Conservation (phyloP, 2,888 invertebrate genomes). For the Argyra leucocephala region DNA sequence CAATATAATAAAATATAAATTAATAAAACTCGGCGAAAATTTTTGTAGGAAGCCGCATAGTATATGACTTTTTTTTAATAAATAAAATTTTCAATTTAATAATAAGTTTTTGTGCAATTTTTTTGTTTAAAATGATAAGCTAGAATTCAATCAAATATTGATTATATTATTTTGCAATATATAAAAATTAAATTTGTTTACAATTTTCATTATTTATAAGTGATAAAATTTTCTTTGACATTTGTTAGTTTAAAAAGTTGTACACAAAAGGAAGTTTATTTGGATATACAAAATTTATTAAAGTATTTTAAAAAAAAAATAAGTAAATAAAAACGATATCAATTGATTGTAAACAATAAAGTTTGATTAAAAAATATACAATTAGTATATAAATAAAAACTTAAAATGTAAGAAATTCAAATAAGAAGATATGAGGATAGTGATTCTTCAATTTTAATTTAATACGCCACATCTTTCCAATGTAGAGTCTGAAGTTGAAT, state of each 20-base stretch:
- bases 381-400: background rate
- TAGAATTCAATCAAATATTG: background rate
- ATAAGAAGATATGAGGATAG: background rate
- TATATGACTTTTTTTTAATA: background rate
- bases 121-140: background rate
- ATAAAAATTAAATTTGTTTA: background rate
- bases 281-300: background rate
- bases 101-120: background rate
- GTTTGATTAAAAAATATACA: background rate
- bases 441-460: background rate
- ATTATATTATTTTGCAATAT: background rate
- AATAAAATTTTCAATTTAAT: background rate
- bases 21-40: background rate
- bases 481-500: background rate
- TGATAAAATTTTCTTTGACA: background rate
- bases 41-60: constrained; percentile 4
- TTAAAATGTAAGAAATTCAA: background rate
- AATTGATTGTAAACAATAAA: background rate
- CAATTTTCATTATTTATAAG: background rate
- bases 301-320: background rate
- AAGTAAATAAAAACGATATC: background rate
- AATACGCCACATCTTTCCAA: background rate
- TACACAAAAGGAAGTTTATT: constrained; percentile 2
- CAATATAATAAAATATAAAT: background rate
- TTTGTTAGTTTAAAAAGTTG: background rate